These are phyloP conservation scores for Zoanthus sansibaricus DNA, from an alignment of 92 coral and sea anemone species.

Conservation along the genomic window DNA sequence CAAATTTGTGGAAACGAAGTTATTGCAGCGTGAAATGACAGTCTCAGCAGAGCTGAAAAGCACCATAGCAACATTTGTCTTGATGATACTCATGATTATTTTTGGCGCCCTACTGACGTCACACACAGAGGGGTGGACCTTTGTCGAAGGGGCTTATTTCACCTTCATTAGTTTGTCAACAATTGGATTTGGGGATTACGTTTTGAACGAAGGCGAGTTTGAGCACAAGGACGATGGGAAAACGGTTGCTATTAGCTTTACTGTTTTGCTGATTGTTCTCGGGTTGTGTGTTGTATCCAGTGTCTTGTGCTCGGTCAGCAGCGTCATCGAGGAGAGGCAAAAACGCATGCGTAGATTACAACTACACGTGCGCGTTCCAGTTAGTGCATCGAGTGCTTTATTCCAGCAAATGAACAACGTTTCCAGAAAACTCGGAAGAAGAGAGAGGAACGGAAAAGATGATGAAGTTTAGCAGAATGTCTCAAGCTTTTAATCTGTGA, in stretches of 20 bases:
- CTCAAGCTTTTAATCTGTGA: too few species aligned
- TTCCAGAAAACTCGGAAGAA: conserved; percentile 48
- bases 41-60: conserved; percentile 77
- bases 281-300: conserved; percentile 97
- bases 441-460: neutral
- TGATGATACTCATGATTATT: conserved; percentile 88
- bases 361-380: conserved; percentile 54
- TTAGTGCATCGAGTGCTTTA: conserved; percentile 43
- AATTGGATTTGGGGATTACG: conserved; percentile 96
- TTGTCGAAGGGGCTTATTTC: conserved; percentile 92
- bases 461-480: neutral
- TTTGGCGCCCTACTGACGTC: conserved; percentile 90
- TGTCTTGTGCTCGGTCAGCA: conserved; percentile 91
- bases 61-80: conserved; percentile 75
- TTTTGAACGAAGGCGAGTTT: conserved; percentile 89
- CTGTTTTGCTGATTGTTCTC: conserved; percentile 80
- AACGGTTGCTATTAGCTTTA: conserved; percentile 78
- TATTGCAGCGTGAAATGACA: conserved; percentile 75
- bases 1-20: conserved; percentile 70
- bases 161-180: conserved; percentile 92
- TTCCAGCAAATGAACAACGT: conserved; percentile 48
- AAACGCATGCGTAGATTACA: conserved; percentile 66
- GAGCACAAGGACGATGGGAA: conserved; percentile 69
- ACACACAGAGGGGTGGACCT: conserved; percentile 92
- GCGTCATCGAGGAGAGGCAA: conserved; percentile 88